phyloP scores from a whole-genome alignment of 92 coral and sea anemone species.

The Parazoanthus swiftii region DNA sequence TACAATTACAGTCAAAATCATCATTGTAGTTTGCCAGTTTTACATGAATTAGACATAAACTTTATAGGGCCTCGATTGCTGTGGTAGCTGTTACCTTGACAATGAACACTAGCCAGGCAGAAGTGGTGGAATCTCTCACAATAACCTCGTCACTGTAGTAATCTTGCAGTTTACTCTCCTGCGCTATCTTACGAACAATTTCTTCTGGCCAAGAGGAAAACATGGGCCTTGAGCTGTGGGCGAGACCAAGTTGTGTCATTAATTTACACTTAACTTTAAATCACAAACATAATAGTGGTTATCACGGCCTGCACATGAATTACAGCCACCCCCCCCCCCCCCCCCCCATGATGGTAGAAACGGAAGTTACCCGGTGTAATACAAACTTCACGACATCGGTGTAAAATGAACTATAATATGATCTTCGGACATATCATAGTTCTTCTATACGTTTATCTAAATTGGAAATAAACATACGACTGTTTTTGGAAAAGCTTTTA shows the following conservation, averaged over 20 bases:
- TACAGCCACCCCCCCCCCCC: too few species aligned
- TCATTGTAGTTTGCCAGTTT: background rate
- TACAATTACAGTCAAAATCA: background rate
- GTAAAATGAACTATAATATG: too few species aligned
- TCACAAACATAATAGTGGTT: too few species aligned
- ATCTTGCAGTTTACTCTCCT: constrained; percentile 83
- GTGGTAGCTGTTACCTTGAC: constrained; percentile 58
- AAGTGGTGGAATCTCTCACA: constrained; percentile 66
- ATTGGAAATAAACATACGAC: too few species aligned
- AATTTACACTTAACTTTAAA: too few species aligned
- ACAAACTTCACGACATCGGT: too few species aligned
- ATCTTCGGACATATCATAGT: too few species aligned
- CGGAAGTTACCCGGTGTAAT: too few species aligned
- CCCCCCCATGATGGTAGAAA: too few species aligned
- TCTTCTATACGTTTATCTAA: too few species aligned
- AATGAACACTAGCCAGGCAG: constrained; percentile 72
- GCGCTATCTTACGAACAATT: constrained; percentile 70
- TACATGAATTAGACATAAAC: background rate
- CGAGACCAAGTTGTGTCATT: background rate
- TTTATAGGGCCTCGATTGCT: background rate
- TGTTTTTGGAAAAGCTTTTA: too few species aligned
- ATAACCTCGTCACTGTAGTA: constrained; percentile 83
- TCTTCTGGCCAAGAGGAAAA: constrained; percentile 85
- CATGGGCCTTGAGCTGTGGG: constrained; percentile 39
- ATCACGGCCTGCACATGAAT: too few species aligned